phyloP scores from a whole-genome alignment of 2,113 vertebrate genomes.

The Spilogale gracilis region DNA sequence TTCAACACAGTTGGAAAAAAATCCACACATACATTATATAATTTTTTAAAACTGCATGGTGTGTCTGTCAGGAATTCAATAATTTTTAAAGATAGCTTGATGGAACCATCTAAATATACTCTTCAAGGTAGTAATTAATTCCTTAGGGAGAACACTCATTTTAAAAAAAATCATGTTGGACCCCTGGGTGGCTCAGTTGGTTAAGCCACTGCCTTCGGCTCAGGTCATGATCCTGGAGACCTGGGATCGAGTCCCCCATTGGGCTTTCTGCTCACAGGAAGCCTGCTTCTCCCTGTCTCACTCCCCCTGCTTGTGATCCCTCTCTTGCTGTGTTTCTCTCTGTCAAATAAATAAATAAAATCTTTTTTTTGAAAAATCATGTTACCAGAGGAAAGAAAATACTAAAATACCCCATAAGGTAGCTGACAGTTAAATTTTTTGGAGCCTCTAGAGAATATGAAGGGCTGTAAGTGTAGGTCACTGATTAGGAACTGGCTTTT shows the following conservation, averaged over 20 bases:
- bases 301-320: too few species aligned
- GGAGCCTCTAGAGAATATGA: slow-evolving; percentile 79
- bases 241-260: too few species aligned
- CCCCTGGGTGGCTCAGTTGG: too few species aligned
- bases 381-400: slow-evolving; percentile 83
- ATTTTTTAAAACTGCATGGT: slow-evolving; percentile 81
- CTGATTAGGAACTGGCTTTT: slow-evolving; percentile 82
- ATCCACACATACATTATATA: slow-evolving; percentile 62
- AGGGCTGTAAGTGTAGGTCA: slow-evolving; percentile 72
- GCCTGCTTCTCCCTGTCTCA: too few species aligned
- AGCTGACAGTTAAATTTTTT: slow-evolving; percentile 87
- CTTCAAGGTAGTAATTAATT: slow-evolving; percentile 90
- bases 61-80: slow-evolving; percentile 83
- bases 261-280: too few species aligned
- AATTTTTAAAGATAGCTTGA: slow-evolving; percentile 87
- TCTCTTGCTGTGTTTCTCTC: too few species aligned
- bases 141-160: slow-evolving; percentile 84
- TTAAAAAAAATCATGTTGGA: slow-evolving; percentile 69
- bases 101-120: slow-evolving; percentile 86
- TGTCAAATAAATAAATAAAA: too few species aligned
- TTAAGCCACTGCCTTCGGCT: too few species aligned
- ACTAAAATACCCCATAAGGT: slow-evolving; percentile 84
- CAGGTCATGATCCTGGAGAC: too few species aligned
- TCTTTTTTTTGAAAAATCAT: slow-evolving; percentile 32
- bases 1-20: slow-evolving; percentile 79